Evolutionary conservation across 1,140 invertebrate species (phyloP), one percentile per base, ranked within the genome.

Genomic region (Dermatophagoides farinae): DNA sequence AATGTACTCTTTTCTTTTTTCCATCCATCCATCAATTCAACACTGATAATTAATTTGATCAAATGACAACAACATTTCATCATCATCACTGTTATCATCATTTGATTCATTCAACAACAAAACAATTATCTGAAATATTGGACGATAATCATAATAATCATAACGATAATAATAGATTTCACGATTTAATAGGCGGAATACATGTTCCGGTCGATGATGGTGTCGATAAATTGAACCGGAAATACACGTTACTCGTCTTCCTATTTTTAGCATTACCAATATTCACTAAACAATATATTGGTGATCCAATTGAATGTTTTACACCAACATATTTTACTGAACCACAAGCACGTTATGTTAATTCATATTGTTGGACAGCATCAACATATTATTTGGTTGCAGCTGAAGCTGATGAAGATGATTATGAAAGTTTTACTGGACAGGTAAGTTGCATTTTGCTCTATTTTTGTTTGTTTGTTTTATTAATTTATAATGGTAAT

Each of bases 231-330:
- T 66, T 78, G 37, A 77, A 77, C 66, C 71, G 77, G 62, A 73
- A 76, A 62, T 78, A 76, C 67, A 77, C 77, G 9, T 74, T 75
- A 37, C 69, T 76, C 25, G 71, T 78, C 31, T 69, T 78, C 49
- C 72, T 78, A 37, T 72, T 77, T 53, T 72, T 78, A 62, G 75
- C 76, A 6, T 69, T 78, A 41, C 72, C 77, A 9, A 72, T 78
- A 37, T 75, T 76, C 53, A 77, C 76, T 38, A 72, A 76, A 60
- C 77, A 77, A 66, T 78, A 77, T 66, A 76, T 77, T 41, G 75
- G 76, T 0, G 75, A 77, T 61, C 77, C 76, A 6, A 77, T 78
- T 44, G 70, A 75, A 57, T 73, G 72, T 62, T 73, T 72, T 64
- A 71, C 71, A n/a, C 71, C 71, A 12, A 71, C 70, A 10, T 72